phyloP scores from a whole-genome alignment of 2,797 vertebrate species.

The Rhodeus uyekii region DNA sequence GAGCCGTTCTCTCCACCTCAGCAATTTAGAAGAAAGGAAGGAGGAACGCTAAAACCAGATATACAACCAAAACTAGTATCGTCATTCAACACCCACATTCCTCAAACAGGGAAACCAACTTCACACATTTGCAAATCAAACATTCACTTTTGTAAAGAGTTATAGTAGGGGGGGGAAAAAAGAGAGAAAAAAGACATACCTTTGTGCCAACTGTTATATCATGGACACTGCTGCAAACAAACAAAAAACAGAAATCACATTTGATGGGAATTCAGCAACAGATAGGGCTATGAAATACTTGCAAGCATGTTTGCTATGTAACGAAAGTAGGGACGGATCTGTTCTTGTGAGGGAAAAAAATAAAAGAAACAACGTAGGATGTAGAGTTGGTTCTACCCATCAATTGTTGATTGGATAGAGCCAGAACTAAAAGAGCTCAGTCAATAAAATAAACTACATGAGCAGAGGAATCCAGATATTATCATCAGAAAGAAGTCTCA shows the following conservation, averaged over 20 bases:
- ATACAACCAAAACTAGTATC: neutral
- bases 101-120: neutral
- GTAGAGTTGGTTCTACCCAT: neutral
- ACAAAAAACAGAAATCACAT: slow-evolving; percentile 16
- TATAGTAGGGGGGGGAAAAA: too few relatives aligned
- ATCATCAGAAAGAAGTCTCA: neutral
- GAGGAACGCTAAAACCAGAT: neutral
- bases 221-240: slow-evolving; percentile 90
- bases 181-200: slow-evolving; percentile 75
- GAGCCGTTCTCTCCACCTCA: neutral
- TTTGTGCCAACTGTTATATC: slow-evolving; percentile 99
- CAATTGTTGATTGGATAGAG: neutral
- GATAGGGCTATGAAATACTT: neutral
- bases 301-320: neutral
- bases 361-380: neutral
- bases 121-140: neutral
- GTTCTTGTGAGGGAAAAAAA: too few relatives aligned
- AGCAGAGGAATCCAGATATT: neutral
- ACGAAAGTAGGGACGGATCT: neutral
- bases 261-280: neutral
- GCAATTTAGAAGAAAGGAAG: neutral
- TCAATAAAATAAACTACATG: neutral
- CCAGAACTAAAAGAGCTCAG: neutral
- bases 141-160: neutral
- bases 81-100: neutral